Base-by-base conservation (phyloP, 2,797 vertebrate species). In the Arrhamphus sclerolepis region DNA sequence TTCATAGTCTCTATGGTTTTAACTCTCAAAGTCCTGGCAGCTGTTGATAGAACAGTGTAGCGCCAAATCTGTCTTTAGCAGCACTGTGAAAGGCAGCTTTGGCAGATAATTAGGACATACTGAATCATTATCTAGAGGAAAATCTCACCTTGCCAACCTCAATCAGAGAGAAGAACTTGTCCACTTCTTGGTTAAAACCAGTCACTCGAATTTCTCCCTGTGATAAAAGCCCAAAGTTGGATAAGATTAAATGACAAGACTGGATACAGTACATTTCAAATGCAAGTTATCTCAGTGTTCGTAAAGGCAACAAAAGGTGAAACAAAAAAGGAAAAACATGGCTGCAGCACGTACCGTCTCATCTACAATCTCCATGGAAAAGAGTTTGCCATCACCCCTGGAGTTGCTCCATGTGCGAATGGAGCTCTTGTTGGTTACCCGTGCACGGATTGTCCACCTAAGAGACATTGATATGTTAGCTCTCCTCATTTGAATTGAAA, bases 341-440 rank as follows among this genome's bases (percentile, higher is more conserved):
- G 14, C 34, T 10, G 38, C 1, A 43, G 53, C 18, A 72, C 98
- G 95, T 87, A 99, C 98, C 1, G 94, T 98, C 84, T 99, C 97
- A 78, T 99, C 98, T 59, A 99, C 94, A 1, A 99, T 79, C 86
- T 99, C 97, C 78, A 99, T 89, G 41, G 97, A 98, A 78, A 99
- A 99, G 29, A 99, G 95, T 78, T 97, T 98, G 47, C 98, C 98
- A 28, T 98, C 96, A 0, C 98, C 98, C 7, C 97, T 95, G 14
- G 95, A 95, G 86, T 99, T 99, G 92, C 96, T 98, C 97, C 97
- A 99, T 0, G 95, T 97, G 5, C 97, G 96, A 81, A 99, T 94
- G 80, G 90, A 78, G 67, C 94, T 93, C 87, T 98, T 99, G 80
- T 98, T 98, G 85, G 96, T 98, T 21, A 99, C 93, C 16, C 98